Evolutionary conservation across 2,113 vertebrate species (phyloP).

Genomic region (Glaucomys volans): DNA sequence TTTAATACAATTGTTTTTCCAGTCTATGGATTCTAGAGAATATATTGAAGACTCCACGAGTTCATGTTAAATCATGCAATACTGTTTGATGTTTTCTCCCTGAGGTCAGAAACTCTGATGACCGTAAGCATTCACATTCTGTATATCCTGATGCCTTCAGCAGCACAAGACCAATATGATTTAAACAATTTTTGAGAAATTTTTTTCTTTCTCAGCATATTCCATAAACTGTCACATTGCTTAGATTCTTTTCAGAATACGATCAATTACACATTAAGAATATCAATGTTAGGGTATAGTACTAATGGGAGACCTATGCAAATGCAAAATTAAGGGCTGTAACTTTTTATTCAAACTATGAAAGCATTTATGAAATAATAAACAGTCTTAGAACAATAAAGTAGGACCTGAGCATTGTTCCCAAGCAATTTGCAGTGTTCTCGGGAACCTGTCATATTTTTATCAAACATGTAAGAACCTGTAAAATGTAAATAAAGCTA

Average conservation of each 20-base stretch:
- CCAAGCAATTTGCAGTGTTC: conserved; percentile 38
- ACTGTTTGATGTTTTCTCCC: not conserved
- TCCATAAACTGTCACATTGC: not conserved
- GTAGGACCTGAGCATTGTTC: not conserved
- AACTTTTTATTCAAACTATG: not conserved
- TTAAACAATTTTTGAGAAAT: not conserved
- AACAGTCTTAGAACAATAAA: not conserved
- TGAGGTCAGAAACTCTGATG: not conserved
- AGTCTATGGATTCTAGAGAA: not conserved
- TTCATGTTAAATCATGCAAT: not conserved
- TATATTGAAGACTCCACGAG: not conserved
- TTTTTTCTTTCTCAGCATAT: not conserved
- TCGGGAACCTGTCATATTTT: not conserved
- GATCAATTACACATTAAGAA: not conserved
- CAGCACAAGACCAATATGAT: not conserved
- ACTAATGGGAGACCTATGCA: not conserved
- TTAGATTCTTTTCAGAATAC: not conserved
- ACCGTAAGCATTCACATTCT: not conserved
- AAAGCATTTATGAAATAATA: not conserved
- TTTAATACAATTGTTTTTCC: not conserved
- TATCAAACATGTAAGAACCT: conserved; percentile 24
- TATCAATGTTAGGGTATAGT: not conserved
- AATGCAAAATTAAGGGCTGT: not conserved
- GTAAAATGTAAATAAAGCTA: conserved; percentile 59
- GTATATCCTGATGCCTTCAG: no score